A percentile compares a stretch with the other conserved stretches of the same genome.
These are phyloP conservation scores for Drosophila falleni DNA, from an alignment of 2,888 invertebrate species.

Conservation along the genomic window DNA sequence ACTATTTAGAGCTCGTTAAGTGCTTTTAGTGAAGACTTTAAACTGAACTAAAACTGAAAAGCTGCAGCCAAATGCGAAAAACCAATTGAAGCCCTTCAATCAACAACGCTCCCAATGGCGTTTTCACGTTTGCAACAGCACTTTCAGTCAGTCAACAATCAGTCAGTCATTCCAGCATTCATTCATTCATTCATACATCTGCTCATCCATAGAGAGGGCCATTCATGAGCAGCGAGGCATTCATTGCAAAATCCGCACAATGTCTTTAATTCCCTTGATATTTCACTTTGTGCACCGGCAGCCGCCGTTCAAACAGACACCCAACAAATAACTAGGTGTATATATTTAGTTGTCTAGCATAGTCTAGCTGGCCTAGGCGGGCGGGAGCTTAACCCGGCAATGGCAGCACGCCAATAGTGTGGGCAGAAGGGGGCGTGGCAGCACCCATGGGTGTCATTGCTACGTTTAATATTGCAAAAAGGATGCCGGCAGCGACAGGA, in stretches of 20 bases:
- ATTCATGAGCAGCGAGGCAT: conserved; percentile 68
- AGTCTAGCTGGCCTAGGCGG: conserved; percentile 7
- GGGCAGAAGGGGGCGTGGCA: conserved; percentile 47
- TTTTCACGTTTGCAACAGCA: conserved; percentile 6
- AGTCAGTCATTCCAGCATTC: conserved; percentile 49
- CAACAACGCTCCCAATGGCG: conserved; percentile 34
- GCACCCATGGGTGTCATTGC: conserved; percentile 79
- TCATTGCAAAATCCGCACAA: conserved; percentile 75
- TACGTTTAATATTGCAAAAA: conserved; percentile 81
- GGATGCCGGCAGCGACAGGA: conserved; percentile 72
- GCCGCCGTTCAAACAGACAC: conserved; percentile 58
- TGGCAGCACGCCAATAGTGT: conserved; percentile 56
- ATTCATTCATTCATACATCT: conserved; percentile 40
- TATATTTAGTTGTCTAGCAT: conserved; percentile 81
- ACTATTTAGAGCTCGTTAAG: conserved; percentile 30
- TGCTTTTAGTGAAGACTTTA: conserved; percentile 38
- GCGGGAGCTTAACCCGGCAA: conserved; percentile 61
- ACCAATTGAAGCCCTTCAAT: conserved; percentile 66
- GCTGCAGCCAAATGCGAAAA: conserved; percentile 30
- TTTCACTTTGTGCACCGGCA: conserved; percentile 67
- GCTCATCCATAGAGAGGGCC: conserved; percentile 24
- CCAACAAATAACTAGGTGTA: conserved; percentile 82
- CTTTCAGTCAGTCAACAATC: conserved; percentile 53
- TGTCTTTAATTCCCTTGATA: conserved; percentile 82
- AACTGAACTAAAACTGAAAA: conserved; percentile 32